Conservation (phyloP, 2,797 vertebrate species). For the Furcifer pardalis region DNA sequence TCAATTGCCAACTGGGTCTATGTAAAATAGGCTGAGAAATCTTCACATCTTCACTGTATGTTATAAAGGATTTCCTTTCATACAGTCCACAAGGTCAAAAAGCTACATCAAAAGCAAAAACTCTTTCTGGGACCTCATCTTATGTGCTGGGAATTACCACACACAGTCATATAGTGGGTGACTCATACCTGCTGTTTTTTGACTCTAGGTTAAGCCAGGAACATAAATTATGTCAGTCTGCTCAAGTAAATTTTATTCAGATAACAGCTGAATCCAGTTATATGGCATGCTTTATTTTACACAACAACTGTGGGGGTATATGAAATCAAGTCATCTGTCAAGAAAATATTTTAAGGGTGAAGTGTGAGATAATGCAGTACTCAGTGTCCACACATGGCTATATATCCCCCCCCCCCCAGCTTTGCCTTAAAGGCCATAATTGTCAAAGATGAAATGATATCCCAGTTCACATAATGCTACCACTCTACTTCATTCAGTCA, state of each 20-base stretch:
- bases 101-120: constrained; percentile 75
- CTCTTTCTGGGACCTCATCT: constrained; percentile 70
- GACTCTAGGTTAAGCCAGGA: constrained; percentile 75
- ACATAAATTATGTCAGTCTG: constrained; percentile 81
- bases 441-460: constrained; percentile 37
- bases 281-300: constrained; percentile 63
- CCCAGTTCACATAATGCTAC: constrained; percentile 40
- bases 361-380: constrained; percentile 51
- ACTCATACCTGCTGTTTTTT: constrained; percentile 74
- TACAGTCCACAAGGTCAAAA: constrained; percentile 74
- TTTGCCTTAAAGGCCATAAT: background rate
- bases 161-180: constrained; percentile 66
- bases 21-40: constrained; percentile 66
- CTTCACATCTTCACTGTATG: constrained; percentile 57
- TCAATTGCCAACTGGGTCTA: constrained; percentile 67
- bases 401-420: background rate
- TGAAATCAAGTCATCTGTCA: constrained; percentile 80
- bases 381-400: constrained; percentile 6
- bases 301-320: constrained; percentile 75
- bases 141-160: constrained; percentile 68
- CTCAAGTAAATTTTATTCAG: constrained; percentile 79
- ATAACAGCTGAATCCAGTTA: constrained; percentile 59
- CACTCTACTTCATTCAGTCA: background rate
- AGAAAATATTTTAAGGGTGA: constrained; percentile 73
- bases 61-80: constrained; percentile 73